Evolutionary conservation across 53 echinoderm and acorn worm species (phyloP), one percentile per base, ranked within the genome.

Genomic region (Antedon mediterranea): DNA sequence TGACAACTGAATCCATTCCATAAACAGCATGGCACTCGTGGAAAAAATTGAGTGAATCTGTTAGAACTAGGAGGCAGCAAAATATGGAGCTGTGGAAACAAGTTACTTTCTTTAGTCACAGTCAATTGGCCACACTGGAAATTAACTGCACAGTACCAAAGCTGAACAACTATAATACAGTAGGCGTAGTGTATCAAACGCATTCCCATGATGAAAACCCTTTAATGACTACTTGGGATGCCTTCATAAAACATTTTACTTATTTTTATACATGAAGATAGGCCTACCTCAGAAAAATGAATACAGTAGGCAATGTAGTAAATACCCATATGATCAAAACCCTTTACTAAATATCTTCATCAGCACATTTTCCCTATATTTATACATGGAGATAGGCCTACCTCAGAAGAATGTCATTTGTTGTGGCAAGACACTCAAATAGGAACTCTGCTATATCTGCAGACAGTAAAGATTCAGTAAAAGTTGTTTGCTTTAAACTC

Each of bases 371-470:
- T 15, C 26, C 28, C n/a, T n/a, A n/a, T 73, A 73, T 8, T n/a
- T 13, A 32, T 75, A 34, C 34, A 20, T 5, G 43, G 78, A n/a
- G n/a, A n/a, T n/a, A n/a, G 23, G 4, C 32, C 81, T 85, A 94
- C 94, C 89, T 87, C 23, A 94, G 71, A 32, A 91, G 80, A 20
- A 87, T 75, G 32, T 83, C 84, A 79, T 94, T 87, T 29, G 87
- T 91, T 28, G 94, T 94, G 32, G 94, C 89, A 79, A 94, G 77
- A 28, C 89, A 79, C 71, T 94, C 94, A 80, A 84, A 91, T 11
- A 94, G 82, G 77, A 94, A 94, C 81, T 94, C 94, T 8, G 91
- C 94, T 71, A 94, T 72, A 43, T 94, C 94, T 32, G 87, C 91
- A 32, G 91, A 83, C 28, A 94, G 81, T 14, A 94, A 74, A 43